Conservation (phyloP, 2,113 vertebrate species). For the Gnathochromis pfefferi region DNA sequence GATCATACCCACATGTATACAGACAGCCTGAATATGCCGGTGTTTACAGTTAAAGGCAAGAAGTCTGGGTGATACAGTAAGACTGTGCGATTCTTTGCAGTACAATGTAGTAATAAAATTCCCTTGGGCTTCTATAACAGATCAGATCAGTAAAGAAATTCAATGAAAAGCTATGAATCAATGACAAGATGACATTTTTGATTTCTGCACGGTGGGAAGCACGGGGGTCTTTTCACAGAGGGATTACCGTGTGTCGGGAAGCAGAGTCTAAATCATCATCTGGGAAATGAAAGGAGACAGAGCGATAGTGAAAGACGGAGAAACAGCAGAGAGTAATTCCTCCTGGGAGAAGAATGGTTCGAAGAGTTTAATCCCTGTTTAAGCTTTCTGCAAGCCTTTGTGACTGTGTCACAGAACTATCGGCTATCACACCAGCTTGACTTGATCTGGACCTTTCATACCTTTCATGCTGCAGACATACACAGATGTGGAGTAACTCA, state of each 20-base stretch:
- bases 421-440: conserved; percentile 52
- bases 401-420: conserved; percentile 46
- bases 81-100: neutral
- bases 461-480: neutral
- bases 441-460: conserved; percentile 44
- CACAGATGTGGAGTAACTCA: neutral
- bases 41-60: neutral
- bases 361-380: conserved; percentile 43
- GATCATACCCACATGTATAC: neutral
- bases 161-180: conserved; percentile 22
- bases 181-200: conserved; percentile 18
- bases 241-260: conserved; percentile 51
- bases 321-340: neutral
- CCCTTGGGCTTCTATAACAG: neutral
- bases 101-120: neutral
- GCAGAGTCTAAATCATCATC: conserved; percentile 34
- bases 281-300: neutral
- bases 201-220: conserved; percentile 14
- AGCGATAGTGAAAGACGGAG: neutral
- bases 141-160: conserved; percentile 18
- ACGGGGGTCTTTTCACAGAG: conserved; percentile 17
- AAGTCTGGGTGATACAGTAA: neutral
- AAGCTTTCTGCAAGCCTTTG: conserved; percentile 50
- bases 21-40: neutral
- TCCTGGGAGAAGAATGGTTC: conserved; percentile 11